Conservation (phyloP, 2,797 vertebrate species). For the Callimico goeldii region DNA sequence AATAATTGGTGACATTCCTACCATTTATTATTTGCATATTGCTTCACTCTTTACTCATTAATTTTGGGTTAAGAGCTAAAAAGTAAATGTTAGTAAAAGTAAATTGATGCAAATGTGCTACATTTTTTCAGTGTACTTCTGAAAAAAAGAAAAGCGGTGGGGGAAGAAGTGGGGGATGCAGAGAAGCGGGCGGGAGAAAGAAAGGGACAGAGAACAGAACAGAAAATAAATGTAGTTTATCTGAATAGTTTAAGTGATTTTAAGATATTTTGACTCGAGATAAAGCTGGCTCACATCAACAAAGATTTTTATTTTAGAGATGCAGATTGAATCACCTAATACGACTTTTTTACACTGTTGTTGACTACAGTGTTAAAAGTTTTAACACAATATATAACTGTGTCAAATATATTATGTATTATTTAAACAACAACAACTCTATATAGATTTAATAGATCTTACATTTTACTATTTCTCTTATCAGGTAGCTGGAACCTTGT, state of each 20-base stretch:
- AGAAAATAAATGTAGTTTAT: background rate
- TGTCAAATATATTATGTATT: background rate
- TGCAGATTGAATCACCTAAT: background rate
- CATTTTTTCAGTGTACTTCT: background rate
- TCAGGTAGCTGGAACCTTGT: background rate
- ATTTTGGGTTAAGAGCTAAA: background rate
- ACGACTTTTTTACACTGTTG: background rate
- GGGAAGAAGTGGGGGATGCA: background rate
- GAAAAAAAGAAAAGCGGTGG: background rate
- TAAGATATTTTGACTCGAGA: background rate
- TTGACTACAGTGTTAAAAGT: background rate
- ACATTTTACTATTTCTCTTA: slow-evolving; percentile 16
- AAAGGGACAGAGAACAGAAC: background rate
- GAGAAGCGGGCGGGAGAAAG: no score
- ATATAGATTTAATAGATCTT: background rate
- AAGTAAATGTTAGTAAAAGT: background rate
- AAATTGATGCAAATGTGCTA: background rate
- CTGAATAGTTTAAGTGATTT: background rate
- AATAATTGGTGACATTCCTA: background rate
- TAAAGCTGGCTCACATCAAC: background rate
- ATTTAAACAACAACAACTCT: background rate
- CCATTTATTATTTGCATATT: background rate
- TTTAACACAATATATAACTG: background rate
- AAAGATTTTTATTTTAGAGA: background rate
- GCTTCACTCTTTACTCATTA: background rate